Evolutionary conservation across 1,140 invertebrate species (phyloP), one percentile per base, ranked within the genome.

Genomic region (Drosophila ogumai): DNA sequence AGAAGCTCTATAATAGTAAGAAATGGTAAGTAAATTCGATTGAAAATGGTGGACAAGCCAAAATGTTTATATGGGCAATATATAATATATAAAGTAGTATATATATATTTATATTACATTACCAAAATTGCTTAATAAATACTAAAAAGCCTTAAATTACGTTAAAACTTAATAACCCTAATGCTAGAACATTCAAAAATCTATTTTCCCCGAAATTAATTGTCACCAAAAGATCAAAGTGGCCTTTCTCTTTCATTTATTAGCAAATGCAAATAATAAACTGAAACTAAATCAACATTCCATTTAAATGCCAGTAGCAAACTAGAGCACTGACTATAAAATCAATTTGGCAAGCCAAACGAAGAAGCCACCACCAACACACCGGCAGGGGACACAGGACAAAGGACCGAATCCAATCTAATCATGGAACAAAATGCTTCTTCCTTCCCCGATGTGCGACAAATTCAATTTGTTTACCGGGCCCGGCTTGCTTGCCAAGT

Each of bases 391-490:
- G 63, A 65, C 49, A 43, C 17, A 28, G 43, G 44, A 68, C 43
- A 46, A 80, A 52, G 47, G 63, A 46, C 54, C 38, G 46, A 81
- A 46, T 46, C 47, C 49, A 79, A 79, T 73, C 34, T 41, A 63
- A 75, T 82, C 79, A 78, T 77, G 59, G 58, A 41, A 61, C 66
- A 67, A 75, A 68, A 74, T 58, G 69, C 63, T 66, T 47, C 56
- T 78, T 56, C 68, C 68, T 77, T 75, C 47, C 72, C 64, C 78
- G 63, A 72, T 76, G 81, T 85, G 66, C 81, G 81, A 73, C 76
- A 84, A 84, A 85, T 85, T 85, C 19, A 86, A 86, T 85, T 86
- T 81, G 78, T 75, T 67, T 49, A 46, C 59, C 75, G 36, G 63
- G 54, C 65, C 28, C 32, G 25, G 32, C 31, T 41, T 44, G 59